phyloP scores from a whole-genome alignment of 2,797 vertebrate species.

The Nyctalus aviator region DNA sequence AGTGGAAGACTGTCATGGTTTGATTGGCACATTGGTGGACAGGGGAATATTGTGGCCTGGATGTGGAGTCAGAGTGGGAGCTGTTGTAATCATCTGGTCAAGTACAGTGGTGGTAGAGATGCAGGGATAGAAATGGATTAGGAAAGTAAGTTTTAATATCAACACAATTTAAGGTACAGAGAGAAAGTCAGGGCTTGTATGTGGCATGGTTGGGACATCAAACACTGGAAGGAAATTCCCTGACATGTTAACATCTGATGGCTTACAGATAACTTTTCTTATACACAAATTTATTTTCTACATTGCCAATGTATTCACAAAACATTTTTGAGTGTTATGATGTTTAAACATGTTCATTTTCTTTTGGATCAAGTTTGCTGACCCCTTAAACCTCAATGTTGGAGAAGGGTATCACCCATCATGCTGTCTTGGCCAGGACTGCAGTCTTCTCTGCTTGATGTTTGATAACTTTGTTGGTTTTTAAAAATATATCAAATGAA shows the following conservation, averaged over 20 bases:
- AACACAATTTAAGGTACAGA: background rate
- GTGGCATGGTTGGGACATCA: background rate
- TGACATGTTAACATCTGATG: background rate
- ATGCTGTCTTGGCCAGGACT: background rate
- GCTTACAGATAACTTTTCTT: background rate
- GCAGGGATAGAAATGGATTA: background rate
- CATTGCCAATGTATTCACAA: background rate
- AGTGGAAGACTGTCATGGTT: background rate
- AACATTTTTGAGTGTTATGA: background rate
- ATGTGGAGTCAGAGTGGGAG: background rate
- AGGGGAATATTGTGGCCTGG: background rate
- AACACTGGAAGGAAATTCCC: background rate
- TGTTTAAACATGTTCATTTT: constrained; percentile 19
- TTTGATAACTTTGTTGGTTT: background rate
- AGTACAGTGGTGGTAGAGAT: background rate
- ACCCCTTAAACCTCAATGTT: background rate
- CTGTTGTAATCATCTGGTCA: background rate
- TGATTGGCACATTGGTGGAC: background rate
- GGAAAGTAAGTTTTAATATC: background rate
- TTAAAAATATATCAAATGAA: background rate
- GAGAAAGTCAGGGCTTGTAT: background rate
- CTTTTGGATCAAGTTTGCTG: background rate
- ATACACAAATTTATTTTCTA: constrained; percentile 2
- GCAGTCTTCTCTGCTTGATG: background rate
- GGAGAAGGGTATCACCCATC: background rate